These are phyloP conservation scores for Cuniculus paca DNA, from an alignment of 2,797 vertebrate species.

Conservation along the genomic window DNA sequence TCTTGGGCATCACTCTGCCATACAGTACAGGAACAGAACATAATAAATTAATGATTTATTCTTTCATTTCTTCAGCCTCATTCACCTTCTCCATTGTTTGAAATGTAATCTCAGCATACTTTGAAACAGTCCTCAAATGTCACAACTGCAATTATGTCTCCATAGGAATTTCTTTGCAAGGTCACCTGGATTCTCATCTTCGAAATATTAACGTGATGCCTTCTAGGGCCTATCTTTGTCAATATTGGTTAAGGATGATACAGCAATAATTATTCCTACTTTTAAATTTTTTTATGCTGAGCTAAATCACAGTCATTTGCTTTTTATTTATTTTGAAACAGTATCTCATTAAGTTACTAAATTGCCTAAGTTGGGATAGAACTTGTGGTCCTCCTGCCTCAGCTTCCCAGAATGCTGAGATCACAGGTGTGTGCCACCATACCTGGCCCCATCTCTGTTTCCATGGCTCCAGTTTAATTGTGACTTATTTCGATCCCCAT, in stretches of 20 bases:
- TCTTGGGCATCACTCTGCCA: neutral
- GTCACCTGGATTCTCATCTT: neutral
- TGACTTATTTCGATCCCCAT: neutral
- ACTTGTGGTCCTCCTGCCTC: too few species aligned
- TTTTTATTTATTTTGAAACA: too few species aligned
- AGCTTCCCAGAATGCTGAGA: too few species aligned
- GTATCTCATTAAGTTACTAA: too few species aligned
- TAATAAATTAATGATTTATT: neutral
- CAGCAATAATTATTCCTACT: neutral
- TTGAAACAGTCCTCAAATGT: neutral
- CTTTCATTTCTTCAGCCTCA: neutral
- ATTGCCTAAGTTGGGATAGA: too few species aligned
- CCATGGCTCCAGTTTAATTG: neutral
- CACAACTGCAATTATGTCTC: neutral
- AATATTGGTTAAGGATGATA: neutral
- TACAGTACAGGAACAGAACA: neutral
- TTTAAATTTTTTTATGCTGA: neutral
- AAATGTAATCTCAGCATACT: neutral
- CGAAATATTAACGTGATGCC: neutral
- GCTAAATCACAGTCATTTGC: neutral
- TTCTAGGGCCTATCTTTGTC: constrained; percentile 25
- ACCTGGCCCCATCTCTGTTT: neutral
- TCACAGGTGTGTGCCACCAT: too few species aligned
- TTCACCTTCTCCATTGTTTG: neutral
- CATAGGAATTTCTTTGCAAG: constrained; percentile 33